Conservation (phyloP, 2,888 invertebrate genomes). For the Drosophila robusta region DNA sequence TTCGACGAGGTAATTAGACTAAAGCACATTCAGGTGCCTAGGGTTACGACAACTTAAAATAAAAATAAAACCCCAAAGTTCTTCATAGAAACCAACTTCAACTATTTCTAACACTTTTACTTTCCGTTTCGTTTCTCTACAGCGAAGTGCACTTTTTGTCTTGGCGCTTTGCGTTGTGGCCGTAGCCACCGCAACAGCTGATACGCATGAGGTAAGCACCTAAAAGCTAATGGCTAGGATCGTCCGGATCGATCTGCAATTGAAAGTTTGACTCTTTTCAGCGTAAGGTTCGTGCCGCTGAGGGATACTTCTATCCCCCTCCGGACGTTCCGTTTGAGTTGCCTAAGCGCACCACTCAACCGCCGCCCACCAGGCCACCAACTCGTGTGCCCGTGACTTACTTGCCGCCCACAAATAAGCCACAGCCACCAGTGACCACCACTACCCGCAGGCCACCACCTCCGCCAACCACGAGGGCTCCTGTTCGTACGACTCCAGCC, state of each 20-base stretch:
- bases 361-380: constrained; percentile 56
- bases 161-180: constrained; percentile 83
- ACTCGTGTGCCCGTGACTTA: constrained; percentile 49
- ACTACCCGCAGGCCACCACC: constrained; percentile 51
- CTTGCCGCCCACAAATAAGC: constrained; percentile 61
- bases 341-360: constrained; percentile 55
- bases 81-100: not conserved
- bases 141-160: constrained; percentile 83
- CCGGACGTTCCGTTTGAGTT: constrained; percentile 78
- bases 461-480: constrained; percentile 45
- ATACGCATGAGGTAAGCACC: constrained; percentile 76
- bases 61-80: constrained; percentile 4
- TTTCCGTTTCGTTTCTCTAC: constrained; percentile 43
- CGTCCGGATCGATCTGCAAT: not conserved
- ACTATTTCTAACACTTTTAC: constrained; percentile 8
- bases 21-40: constrained; percentile 47
- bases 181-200: constrained; percentile 72
- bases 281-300: constrained; percentile 78
- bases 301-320: constrained; percentile 79
- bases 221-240: not conserved
- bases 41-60: constrained; percentile 29
- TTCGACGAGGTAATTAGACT: constrained; percentile 61
- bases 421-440: constrained; percentile 54
- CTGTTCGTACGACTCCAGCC: constrained; percentile 24
- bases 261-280: constrained; percentile 32